A percentile compares a stretch with the other conserved stretches of the same genome.
phyloP scores from a whole-genome alignment of 2,797 vertebrate genomes.

The Helostoma temminkii region DNA sequence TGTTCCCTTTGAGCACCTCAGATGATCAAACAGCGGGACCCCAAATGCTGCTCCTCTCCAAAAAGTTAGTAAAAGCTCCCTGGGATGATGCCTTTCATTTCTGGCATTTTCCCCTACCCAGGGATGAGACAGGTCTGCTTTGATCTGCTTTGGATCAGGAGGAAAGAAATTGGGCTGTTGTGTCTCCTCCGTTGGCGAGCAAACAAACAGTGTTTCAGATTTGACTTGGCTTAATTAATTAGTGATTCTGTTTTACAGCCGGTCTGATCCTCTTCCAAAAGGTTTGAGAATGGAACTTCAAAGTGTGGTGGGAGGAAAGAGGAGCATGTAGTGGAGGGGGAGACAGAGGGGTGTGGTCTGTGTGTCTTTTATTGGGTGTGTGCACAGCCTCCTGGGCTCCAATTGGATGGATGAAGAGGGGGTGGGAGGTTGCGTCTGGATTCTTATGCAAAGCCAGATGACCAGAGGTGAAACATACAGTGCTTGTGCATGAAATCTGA shows the following conservation, averaged over 20 bases:
- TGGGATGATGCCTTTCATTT: conserved; percentile 82
- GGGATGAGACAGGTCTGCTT: conserved; percentile 91
- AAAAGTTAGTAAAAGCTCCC: conserved; percentile 84
- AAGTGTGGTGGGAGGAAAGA: conserved; percentile 88
- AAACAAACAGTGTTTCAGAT: conserved; percentile 99
- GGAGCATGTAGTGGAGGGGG: conserved; percentile 53
- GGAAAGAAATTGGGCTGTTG: conserved; percentile 88
- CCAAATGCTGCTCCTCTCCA: conserved; percentile 73
- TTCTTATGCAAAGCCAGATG: conserved; percentile 31
- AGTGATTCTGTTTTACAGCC: conserved; percentile 99
- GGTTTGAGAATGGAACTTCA: conserved; percentile 97
- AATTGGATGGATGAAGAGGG: conserved; percentile 48
- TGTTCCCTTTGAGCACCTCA: conserved; percentile 81
- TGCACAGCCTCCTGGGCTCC: conserved; percentile 47
- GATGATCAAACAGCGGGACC: conserved; percentile 82
- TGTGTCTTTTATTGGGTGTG: conserved; percentile 40
- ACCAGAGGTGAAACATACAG: conserved; percentile 23
- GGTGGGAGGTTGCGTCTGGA: conserved; percentile 15
- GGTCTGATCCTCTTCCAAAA: conserved; percentile 99
- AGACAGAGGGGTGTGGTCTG: conserved; percentile 56
- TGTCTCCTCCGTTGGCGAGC: conserved; percentile 96
- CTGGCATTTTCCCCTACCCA: conserved; percentile 79
- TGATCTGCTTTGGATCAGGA: conserved; percentile 90
- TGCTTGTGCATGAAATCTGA: background rate
- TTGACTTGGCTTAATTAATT: conserved; percentile 99